Evolutionary conservation across 35 echinoderm and acorn worm genomes (phyloP), one percentile per base, ranked within the genome.

Genomic region (Lytechinus variegatus): DNA sequence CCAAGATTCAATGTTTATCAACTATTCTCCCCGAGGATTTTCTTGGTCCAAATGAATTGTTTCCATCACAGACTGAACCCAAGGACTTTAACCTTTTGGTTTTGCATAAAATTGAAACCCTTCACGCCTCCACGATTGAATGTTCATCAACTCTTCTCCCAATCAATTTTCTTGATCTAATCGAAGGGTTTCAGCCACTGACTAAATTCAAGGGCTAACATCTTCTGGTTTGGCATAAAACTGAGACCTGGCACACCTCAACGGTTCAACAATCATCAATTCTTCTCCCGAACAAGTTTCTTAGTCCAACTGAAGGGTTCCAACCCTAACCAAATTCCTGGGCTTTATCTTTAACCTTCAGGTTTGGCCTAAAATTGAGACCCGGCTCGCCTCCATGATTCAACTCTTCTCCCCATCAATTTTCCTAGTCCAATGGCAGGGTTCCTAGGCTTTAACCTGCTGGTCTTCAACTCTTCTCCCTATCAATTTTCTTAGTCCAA

Each of bases 351-450:
- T 44, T 2, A 44, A 44, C 33, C 33, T 44, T 44, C 33, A 1
- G 33, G 33, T 44, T 44, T 44, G 33, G 97, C 10, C 97, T 86
- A 55, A 13, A 97, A 96, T 53, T 99, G 97, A 11, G 98, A 10
- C 94, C 96, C 94, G 56, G 96, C 9, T 94, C 96, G 66, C 19
- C 66, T 44, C 33, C 33, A 44, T 44, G 33, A 44, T 4, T 79
- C 66, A 79, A 29, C 89, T 93, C 27, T 44, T 95, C 86, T 97
- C 95, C 90, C 95, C 96, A 14, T 97, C 98, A 87, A 99, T 99
- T 96, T 96, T 96, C 71, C 97, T 94, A 53, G 98, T 99, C 96
- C 97, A 98, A 93, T 99, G 97, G 86, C 96, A 99, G 87, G 98
- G 97, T 86, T 98, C 86, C 53, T 98, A 44, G 11, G 98, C 98